Evolutionary conservation across 2,888 invertebrate genomes (phyloP), one percentile per base, ranked within the genome.

Genomic region (Auanema sp.): DNA sequence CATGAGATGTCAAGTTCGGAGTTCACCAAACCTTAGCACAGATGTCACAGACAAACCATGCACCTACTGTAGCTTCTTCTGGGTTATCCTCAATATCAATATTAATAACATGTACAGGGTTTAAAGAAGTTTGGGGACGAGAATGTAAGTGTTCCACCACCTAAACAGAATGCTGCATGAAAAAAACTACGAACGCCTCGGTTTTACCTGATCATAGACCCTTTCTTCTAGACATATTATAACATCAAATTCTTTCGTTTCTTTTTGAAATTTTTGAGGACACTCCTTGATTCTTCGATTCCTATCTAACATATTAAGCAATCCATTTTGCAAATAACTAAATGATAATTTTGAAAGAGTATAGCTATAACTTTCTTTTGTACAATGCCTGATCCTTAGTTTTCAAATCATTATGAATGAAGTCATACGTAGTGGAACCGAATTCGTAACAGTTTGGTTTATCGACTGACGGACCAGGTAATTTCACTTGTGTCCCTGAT

Each of bases 81-180:
- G 97, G 94, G 86, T 98, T 99, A 87, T 99, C 98, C 85, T 93
- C 94, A 79, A 99, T 95, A 84, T 99, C 98, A 76, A 99, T 90
- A 85, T 99, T 99, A 61, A 99, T 91, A 50, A 99, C 90, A 87
- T 99, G 98, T 2, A 92, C 94, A 6, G 93, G 91, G 59, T 92
- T 90, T 8, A 83, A 77, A 5, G 91, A 92, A 77, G 90, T 89
- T 56, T 89, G 88, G 60, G 90, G 89, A 81, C 91, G 88, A 40
- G 88, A 90, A 75, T 93, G 92, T 57, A 87, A 75, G 72, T 85
- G 85, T 83, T 82, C 78, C 18, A 81, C 59, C 1, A 83, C 74
- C 77, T 80, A 42, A 8, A 54, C 57, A 4, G 6, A 10, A 41
- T 6, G 23, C 18, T 47, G n/a, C n/a, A n/a, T 47, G 5, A 5